Evolutionary conservation across 37 sponge, comb jelly and placozoan species (phyloP), one percentile per base, ranked within the genome.

Genomic region (Agelas oroides): DNA sequence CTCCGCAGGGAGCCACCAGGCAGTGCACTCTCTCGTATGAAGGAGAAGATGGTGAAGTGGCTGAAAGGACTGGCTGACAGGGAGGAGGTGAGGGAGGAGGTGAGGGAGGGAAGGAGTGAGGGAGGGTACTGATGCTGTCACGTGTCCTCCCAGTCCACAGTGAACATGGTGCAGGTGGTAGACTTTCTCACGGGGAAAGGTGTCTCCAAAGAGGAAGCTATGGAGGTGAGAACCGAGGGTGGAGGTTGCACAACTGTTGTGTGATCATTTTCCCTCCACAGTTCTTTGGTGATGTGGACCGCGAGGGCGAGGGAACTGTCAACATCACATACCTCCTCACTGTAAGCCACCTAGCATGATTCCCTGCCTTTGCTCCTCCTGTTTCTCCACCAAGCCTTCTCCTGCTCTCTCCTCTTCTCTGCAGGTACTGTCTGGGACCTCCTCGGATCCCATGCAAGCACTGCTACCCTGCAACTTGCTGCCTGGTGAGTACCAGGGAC

Each of bases 141-240:
- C 40, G n/a, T 19, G 16, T 0, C 62, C 54, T 21, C 36, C 0
- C 65, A 89, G 89, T 62, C 56, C 30, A 83, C 84, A 0, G 69
- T 89, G 34, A 77, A 70, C 52, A 67, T 76, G 71, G 77, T 46
- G 17, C 77, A 89, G 78, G 75, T 83, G 70, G 84, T 89, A 24
- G 84, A 89, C 64, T 83, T 76, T 63, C 34, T 82, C n/a, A 60
- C 70, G 2, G 69, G 80, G 19, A 90, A 85, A 59, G 73, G 79
- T 53, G 71, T 78, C 0, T 35, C 85, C 54, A 83, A 68, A 65
- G 85, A 89, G 21, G 90, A 78, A 35, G 85, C 90, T 56, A 24
- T 90, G 25, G 75, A 80, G 59, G 78, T 66, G 34, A 18, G 19
- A 30, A 12, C 2, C 11, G 27, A 6, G 27, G 75, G 8, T 55